phyloP scores from a whole-genome alignment of 2,113 vertebrate genomes.

The Nymphicus hollandicus region DNA sequence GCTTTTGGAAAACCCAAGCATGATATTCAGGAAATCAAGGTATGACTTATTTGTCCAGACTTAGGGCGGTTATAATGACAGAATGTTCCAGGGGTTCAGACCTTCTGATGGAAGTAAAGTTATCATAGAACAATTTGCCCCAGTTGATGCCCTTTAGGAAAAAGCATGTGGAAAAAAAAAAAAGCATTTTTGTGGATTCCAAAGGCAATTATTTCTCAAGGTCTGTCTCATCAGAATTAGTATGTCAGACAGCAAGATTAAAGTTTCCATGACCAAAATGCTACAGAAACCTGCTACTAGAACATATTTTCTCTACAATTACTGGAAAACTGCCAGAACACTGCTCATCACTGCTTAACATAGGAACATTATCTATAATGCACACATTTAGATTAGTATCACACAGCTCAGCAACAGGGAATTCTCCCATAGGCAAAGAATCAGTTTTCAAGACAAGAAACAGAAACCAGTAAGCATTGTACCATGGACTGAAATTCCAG shows the following conservation, averaged over 20 bases:
- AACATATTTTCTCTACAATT: background rate
- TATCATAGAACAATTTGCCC: background rate
- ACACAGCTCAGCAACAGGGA: background rate
- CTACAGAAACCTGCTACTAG: background rate
- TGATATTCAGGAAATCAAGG: background rate
- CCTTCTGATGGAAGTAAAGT: background rate
- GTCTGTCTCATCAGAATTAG: background rate
- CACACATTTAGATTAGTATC: background rate
- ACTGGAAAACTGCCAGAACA: background rate
- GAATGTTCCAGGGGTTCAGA: background rate
- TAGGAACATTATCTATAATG: background rate
- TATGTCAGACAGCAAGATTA: background rate
- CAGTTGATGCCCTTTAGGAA: background rate
- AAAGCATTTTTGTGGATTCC: background rate
- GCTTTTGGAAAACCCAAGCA: background rate
- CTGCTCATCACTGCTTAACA: background rate
- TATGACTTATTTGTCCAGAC: background rate
- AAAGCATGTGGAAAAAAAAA: background rate
- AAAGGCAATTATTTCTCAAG: background rate
- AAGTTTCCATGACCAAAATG: background rate
- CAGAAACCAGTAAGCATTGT: background rate
- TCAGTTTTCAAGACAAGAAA: background rate
- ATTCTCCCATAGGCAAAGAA: background rate
- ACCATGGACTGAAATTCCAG: background rate
- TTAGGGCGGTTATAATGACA: background rate